Evolutionary conservation across 2,888 invertebrate genomes (phyloP), one percentile per base, ranked within the genome.

Genomic region (Brenthis daphne): DNA sequence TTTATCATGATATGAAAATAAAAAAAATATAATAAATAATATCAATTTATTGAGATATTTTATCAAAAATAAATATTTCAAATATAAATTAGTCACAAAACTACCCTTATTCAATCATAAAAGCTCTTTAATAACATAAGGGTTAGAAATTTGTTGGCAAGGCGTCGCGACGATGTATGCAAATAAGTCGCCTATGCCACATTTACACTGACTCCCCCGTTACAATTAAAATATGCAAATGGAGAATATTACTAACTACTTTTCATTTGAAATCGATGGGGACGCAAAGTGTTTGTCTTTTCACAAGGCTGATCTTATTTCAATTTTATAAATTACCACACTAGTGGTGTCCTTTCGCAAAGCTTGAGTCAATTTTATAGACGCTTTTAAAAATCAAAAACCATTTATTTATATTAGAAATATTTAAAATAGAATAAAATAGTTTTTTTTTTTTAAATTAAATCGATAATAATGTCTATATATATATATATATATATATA

Each of bases 191-290:
- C 88, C 86, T 86, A 86, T 83, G 83, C 84, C 85, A 85, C 83
- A 87, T 89, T 89, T 86, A 81, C 87, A 84, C 84, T 77, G 79
- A 75, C 80, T 77, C 83, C 82, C 82, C 79, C 81, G 84, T 86
- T 85, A 92, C 90, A 92, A 92, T 92, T 92, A 92, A 92, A 92
- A 92, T 92, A 92, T 92, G 92, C 87, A 90, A 91, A 92, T 92
- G 81, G 77, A 75, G 79, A 84, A 88, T 88, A 90, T 91, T 86
- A 88, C 87, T 85, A 85, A 90, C 89, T 89, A 90, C 88, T 90
- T 91, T 90, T 88, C 86, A 88, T 89, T 88, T 85, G 77, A 76
- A 20, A 76, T 82, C 85, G 85, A 88, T 89, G 85, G 81, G 83
- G 58, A 33, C 20, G 50, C 20, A 48, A 58, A 48, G 58, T 57